Conservation (phyloP, 30 jellyfish, hydroid and myxozoan species). For the Rhopilema esculentum region DNA sequence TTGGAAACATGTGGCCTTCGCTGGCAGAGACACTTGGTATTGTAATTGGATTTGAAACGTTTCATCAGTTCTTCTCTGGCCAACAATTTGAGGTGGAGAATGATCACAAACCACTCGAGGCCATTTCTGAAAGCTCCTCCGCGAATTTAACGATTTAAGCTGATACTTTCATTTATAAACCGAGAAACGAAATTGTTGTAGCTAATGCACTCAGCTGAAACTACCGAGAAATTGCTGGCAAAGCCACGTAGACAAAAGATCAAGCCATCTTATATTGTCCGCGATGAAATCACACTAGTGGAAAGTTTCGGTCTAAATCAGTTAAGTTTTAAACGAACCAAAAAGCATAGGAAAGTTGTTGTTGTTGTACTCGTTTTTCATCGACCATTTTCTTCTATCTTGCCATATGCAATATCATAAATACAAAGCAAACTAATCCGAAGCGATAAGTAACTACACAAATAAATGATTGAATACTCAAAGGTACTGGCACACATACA, state of each 20-base stretch:
- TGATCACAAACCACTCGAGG: slow-evolving; percentile 64
- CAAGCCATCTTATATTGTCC: slow-evolving; percentile 33
- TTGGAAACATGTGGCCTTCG: slow-evolving; percentile 30
- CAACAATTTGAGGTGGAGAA: slow-evolving; percentile 42
- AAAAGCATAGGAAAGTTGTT: slow-evolving; percentile 25
- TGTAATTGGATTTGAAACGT: slow-evolving; percentile 66
- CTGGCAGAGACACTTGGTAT: slow-evolving; percentile 48
- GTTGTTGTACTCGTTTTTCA: too few relatives aligned
- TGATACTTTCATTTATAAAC: slow-evolving; percentile 46
- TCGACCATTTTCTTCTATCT: too few relatives aligned
- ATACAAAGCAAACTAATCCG: too few relatives aligned
- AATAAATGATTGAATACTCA: too few relatives aligned
- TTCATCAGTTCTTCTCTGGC: slow-evolving; percentile 56
- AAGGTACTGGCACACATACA: too few relatives aligned
- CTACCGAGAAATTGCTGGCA: slow-evolving; percentile 48
- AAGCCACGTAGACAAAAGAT: slow-evolving; percentile 8
- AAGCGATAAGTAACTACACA: too few relatives aligned
- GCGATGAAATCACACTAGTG: slow-evolving; percentile 44
- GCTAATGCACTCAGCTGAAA: slow-evolving; percentile 59
- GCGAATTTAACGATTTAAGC: slow-evolving; percentile 62
- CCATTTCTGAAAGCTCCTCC: slow-evolving; percentile 79
- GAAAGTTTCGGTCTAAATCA: slow-evolving; percentile 35
- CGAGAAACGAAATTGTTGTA: slow-evolving; percentile 52
- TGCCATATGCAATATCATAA: too few relatives aligned
- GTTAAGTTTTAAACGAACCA: slow-evolving; percentile 38